Conservation (phyloP, 1,140 invertebrate genomes). For the Monochamus saltuarius region DNA sequence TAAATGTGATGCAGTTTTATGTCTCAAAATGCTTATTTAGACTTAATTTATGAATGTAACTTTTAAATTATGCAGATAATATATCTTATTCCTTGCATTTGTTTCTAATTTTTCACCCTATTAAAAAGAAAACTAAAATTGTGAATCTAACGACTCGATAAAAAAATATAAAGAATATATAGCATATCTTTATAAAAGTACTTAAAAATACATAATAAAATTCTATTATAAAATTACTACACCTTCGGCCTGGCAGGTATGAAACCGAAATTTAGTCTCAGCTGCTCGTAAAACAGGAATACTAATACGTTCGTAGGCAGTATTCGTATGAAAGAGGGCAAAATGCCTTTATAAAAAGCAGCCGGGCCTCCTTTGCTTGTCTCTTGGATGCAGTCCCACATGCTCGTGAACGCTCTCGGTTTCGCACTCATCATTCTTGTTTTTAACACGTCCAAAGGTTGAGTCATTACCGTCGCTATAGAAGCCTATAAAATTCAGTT, state of each 20-base stretch:
- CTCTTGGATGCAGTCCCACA: slow-evolving; percentile 62
- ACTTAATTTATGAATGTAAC: no score
- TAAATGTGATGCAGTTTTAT: no score
- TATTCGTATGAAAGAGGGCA: slow-evolving; percentile 96
- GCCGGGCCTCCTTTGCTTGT: slow-evolving; percentile 86
- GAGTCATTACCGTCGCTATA: slow-evolving; percentile 90
- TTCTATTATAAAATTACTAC: no score
- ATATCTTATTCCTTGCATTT: no score
- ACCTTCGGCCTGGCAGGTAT: slow-evolving; percentile 8
- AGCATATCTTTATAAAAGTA: no score
- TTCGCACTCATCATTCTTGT: slow-evolving; percentile 90
- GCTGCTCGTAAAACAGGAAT: slow-evolving; percentile 95
- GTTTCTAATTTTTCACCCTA: no score
- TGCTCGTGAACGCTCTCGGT: slow-evolving; percentile 80
- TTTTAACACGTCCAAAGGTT: slow-evolving; percentile 95
- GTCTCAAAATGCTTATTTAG: no score
- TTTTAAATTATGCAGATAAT: no score
- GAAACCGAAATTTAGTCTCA: slow-evolving; percentile 78
- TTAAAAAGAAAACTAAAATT: no score
- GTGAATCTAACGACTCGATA: no score
- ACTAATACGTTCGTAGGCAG: slow-evolving; percentile 96
- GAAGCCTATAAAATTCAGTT: slow-evolving; percentile 59
- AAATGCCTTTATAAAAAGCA: slow-evolving; percentile 95
- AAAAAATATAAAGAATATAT: no score
- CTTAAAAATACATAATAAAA: no score